Percentiles rank a stretch among this genome's conserved stretches.
Conservation (phyloP, 2,888 invertebrate species). For the Drosophila paracracens region DNA sequence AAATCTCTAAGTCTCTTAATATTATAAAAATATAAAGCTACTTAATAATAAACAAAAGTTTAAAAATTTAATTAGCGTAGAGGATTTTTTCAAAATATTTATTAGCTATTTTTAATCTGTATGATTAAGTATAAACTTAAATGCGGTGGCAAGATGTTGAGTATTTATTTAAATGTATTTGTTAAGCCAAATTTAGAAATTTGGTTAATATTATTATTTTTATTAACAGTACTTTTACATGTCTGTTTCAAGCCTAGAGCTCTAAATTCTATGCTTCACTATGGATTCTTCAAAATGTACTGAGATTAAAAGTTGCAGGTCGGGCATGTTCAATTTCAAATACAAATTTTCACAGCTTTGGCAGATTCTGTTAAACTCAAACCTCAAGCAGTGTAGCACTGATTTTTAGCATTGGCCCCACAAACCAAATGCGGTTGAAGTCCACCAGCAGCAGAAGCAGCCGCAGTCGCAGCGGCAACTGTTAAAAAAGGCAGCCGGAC, state of each 20-base stretch:
- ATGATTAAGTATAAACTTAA: background rate
- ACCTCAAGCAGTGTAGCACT: background rate
- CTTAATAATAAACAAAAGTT: background rate
- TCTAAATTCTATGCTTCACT: background rate
- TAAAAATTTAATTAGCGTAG: rapidly evolving
- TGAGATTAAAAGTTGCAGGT: background rate
- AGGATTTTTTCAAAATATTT: background rate
- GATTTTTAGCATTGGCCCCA: background rate
- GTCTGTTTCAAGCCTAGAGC: background rate
- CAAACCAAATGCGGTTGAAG: background rate
- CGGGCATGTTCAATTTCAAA: background rate
- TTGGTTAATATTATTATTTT: too few species aligned
- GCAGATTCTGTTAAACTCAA: background rate
- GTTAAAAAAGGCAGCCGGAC: slow-evolving; percentile 7
- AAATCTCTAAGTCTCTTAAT: too few species aligned
- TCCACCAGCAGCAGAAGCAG: background rate
- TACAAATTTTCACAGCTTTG: background rate
- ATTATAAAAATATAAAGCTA: background rate
- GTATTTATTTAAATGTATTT: too few species aligned
- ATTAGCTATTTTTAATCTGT: background rate
- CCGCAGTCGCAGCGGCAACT: slow-evolving; percentile 1
- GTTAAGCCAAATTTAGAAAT: too few species aligned
- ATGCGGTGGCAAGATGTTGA: background rate
- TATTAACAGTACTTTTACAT: too few species aligned
- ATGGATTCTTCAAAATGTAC: background rate